A percentile compares a stretch with the other conserved stretches of the same genome.
These are phyloP conservation scores for Drosophila pseudoobscura DNA, from an alignment of 1,140 invertebrate genomes.

Conservation along the genomic window DNA sequence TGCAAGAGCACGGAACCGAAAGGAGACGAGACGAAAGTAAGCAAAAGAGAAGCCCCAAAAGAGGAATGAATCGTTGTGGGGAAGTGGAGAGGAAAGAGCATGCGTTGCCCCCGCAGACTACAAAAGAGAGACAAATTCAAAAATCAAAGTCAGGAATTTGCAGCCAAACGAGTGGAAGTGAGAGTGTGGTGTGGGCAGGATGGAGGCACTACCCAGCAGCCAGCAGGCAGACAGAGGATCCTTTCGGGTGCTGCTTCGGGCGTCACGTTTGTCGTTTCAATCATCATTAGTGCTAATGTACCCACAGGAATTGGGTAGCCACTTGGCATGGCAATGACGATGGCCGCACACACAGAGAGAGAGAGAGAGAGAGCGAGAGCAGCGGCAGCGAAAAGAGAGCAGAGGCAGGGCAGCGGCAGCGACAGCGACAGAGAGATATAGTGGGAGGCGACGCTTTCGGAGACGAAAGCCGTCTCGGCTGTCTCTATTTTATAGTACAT, in stretches of 20 bases:
- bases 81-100: constrained; percentile 20
- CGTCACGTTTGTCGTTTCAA: constrained; percentile 82
- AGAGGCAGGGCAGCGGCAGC: constrained; percentile 6
- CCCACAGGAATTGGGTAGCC: constrained; percentile 82
- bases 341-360: constrained; percentile 21
- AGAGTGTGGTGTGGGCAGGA: background rate
- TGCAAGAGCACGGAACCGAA: constrained; percentile 25
- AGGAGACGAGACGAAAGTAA: background rate
- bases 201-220: background rate
- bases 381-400: background rate
- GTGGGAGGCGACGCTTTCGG: too few species aligned
- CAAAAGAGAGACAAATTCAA: constrained; percentile 63
- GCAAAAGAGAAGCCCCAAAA: constrained; percentile 18
- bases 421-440: constrained; percentile 3
- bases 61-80: constrained; percentile 1
- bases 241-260: constrained; percentile 39
- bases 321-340: constrained; percentile 61
- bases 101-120: constrained; percentile 17
- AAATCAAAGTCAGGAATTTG: constrained; percentile 69
- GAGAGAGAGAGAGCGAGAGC: constrained; percentile 24
- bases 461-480: constrained; percentile 5
- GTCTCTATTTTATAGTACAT: constrained; percentile 1
- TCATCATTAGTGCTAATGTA: constrained; percentile 83
- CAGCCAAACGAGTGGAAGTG: constrained; percentile 3
- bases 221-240: constrained; percentile 22